phyloP scores from a whole-genome alignment of 2,888 invertebrate genomes.

The Frankliniella intonsa region DNA sequence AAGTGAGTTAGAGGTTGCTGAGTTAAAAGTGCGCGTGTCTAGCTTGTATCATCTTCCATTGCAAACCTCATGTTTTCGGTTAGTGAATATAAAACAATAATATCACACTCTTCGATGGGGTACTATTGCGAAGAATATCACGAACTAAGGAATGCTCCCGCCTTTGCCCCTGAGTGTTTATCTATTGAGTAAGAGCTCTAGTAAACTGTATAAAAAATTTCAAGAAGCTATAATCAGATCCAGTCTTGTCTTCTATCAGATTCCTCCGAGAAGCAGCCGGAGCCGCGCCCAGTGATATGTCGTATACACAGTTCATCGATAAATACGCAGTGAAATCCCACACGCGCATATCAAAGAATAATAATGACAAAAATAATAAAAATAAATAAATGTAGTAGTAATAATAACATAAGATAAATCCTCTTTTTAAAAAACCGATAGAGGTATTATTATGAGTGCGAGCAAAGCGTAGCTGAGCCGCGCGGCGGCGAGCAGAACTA shows the following conservation, averaged over 20 bases:
- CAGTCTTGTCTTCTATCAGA: constrained; percentile 6
- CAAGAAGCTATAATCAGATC: neutral
- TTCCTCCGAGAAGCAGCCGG: neutral
- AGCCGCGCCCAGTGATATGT: neutral
- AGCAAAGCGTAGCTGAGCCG: neutral
- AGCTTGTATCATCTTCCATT: neutral
- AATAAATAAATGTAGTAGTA: too few relatives aligned
- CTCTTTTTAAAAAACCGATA: too few relatives aligned
- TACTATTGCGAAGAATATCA: neutral
- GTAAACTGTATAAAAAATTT: neutral
- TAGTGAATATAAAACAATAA: neutral
- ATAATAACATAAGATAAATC: too few relatives aligned
- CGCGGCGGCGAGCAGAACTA: neutral
- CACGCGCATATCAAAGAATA: too few relatives aligned
- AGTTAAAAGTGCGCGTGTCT: constrained; percentile 24
- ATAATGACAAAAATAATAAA: too few relatives aligned
- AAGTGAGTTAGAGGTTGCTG: neutral
- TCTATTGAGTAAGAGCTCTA: neutral
- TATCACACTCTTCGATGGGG: neutral
- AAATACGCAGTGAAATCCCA: too few relatives aligned
- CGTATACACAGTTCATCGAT: neutral
- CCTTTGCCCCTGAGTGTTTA: neutral
- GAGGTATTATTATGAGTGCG: neutral
- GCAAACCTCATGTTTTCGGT: neutral
- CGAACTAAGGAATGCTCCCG: constrained; percentile 6